These are phyloP conservation scores for Pitangus sulphuratus DNA, from an alignment of 2,797 vertebrate genomes.

Conservation along the genomic window DNA sequence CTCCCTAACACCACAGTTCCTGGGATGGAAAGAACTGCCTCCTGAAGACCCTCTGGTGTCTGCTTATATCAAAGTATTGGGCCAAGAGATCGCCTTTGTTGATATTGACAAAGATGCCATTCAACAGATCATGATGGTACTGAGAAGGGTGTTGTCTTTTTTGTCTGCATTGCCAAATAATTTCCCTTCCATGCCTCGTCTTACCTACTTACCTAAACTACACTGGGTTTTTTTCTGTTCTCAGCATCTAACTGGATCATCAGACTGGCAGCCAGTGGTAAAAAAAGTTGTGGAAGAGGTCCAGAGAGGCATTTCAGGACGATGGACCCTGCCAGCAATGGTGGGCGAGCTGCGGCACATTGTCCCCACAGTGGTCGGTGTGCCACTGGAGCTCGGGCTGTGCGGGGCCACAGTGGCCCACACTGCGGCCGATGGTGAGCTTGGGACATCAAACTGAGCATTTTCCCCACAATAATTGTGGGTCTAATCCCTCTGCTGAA, in stretches of 20 bases:
- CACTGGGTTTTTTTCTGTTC: neutral
- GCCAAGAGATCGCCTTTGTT: conserved; percentile 83
- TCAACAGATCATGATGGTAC: conserved; percentile 75
- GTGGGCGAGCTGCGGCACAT: conserved; percentile 76
- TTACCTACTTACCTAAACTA: neutral
- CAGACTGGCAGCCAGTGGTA: conserved; percentile 32
- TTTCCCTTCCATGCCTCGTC: neutral
- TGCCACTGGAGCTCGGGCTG: conserved; percentile 84
- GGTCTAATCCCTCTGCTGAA: neutral
- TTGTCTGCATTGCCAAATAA: neutral
- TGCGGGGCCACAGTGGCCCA: conserved; percentile 70
- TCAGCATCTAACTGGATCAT: conserved; percentile 68
- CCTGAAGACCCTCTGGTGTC: conserved; percentile 76
- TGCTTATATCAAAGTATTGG: conserved; percentile 72
- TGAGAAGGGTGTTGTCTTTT: neutral
- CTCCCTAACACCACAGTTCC: conserved; percentile 41
- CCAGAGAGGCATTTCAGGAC: conserved; percentile 66
- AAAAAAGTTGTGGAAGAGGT: conserved; percentile 59
- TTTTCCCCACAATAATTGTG: neutral
- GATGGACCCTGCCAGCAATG: conserved; percentile 71
- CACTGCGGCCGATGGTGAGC: conserved; percentile 71
- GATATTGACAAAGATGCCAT: conserved; percentile 79
- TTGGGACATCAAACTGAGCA: accelerated
- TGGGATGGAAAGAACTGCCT: conserved; percentile 80
- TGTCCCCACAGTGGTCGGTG: conserved; percentile 78